A percentile compares a stretch with the other conserved stretches of the same genome.
These are phyloP conservation scores for Gasteruption jaculator DNA, from an alignment of 2,888 invertebrate species.

Conservation along the genomic window DNA sequence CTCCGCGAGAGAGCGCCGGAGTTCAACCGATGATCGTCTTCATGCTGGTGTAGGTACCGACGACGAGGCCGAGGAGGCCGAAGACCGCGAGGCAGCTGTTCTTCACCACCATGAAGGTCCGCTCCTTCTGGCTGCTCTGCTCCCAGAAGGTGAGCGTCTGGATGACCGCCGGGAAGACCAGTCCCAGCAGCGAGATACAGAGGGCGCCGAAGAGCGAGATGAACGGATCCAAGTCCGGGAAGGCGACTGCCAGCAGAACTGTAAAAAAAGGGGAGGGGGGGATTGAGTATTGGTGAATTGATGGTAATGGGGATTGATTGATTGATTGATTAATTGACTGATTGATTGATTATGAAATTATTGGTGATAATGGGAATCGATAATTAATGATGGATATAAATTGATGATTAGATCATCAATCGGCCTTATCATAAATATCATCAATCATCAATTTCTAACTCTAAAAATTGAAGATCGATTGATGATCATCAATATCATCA, in stretches of 20 bases:
- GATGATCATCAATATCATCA: too few species aligned
- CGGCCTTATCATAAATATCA: too few species aligned
- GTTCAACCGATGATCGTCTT: conserved; percentile 56
- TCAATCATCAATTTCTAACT: too few species aligned
- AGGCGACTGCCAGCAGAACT: conserved; percentile 81
- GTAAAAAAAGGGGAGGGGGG: conserved; percentile 42
- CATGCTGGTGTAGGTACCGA: conserved; percentile 68
- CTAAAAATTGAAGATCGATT: too few species aligned
- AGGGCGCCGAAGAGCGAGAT: conserved; percentile 83
- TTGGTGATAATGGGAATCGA: too few species aligned
- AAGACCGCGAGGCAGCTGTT: conserved; percentile 63
- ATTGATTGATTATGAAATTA: not conserved
- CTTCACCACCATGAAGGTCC: conserved; percentile 59
- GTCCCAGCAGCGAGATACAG: conserved; percentile 80
- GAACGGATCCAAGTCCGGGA: conserved; percentile 72
- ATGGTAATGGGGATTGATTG: conserved; percentile 1
- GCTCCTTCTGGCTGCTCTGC: conserved; percentile 56
- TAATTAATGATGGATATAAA: too few species aligned
- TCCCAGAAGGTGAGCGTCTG: conserved; percentile 81
- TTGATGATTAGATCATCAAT: too few species aligned
- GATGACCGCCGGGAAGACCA: conserved; percentile 87
- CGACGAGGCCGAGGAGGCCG: conserved; percentile 64
- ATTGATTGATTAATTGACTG: too few species aligned
- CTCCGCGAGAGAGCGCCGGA: not conserved
- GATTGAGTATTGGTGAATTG: conserved; percentile 10